Conservation (phyloP, 1,140 invertebrate species). For the Nephila pilipes region DNA sequence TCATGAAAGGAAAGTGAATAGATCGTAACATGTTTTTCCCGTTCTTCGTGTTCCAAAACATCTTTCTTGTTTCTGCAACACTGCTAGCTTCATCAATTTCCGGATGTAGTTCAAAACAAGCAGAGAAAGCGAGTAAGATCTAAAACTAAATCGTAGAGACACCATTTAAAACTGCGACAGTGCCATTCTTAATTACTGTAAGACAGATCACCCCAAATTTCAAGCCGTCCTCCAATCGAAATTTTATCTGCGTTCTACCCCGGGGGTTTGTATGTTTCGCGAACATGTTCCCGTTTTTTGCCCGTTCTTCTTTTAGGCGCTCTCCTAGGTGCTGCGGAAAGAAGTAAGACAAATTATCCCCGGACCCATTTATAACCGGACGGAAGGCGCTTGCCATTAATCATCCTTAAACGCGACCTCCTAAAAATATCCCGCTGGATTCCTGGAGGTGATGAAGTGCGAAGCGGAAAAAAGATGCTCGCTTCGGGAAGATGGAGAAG, state of each 20-base stretch:
- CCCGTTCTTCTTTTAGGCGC: slow-evolving; percentile 29
- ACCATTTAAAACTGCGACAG: not conserved
- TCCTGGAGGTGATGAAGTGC: slow-evolving; percentile 74
- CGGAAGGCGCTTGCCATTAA: slow-evolving; percentile 69
- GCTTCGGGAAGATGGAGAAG: not conserved
- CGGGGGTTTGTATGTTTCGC: slow-evolving; percentile 60
- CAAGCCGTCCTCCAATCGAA: slow-evolving; percentile 35
- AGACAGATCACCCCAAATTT: slow-evolving; percentile 58
- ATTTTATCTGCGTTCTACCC: slow-evolving; percentile 41
- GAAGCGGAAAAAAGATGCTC: slow-evolving; percentile 64
- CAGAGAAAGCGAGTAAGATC: too few relatives aligned
- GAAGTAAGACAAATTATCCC: slow-evolving; percentile 73
- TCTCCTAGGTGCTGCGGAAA: slow-evolving; percentile 45
- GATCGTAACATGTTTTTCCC: too few relatives aligned
- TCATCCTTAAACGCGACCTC: slow-evolving; percentile 75
- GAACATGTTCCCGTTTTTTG: slow-evolving; percentile 23
- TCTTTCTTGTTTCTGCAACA: too few relatives aligned
- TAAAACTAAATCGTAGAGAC: not conserved
- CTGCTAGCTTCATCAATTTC: too few relatives aligned
- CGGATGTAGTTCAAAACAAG: too few relatives aligned
- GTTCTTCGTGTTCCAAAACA: too few relatives aligned
- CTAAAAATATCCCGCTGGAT: slow-evolving; percentile 73
- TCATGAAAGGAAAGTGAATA: too few relatives aligned
- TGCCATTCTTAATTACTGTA: slow-evolving; percentile 58
- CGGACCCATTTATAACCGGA: slow-evolving; percentile 72